Evolutionary conservation across 2,797 vertebrate species (phyloP).

Genomic region (Craterocephalus amniculus): DNA sequence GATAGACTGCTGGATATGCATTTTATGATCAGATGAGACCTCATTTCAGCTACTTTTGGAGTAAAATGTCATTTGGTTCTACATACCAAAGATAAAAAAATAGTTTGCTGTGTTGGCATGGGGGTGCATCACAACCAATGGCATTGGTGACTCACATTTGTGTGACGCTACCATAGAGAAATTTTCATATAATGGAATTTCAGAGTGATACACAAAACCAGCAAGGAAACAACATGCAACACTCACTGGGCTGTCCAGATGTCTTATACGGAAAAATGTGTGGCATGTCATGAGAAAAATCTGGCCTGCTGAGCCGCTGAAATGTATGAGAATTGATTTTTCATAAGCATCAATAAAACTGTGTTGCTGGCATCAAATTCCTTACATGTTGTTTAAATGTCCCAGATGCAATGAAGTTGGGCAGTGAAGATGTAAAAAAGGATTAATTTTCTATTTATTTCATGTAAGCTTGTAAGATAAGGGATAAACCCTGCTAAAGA

Average conservation of each 20-base stretch:
- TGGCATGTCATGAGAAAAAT: not conserved
- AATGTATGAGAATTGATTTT: not conserved
- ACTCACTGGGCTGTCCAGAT: not conserved
- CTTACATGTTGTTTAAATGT: not conserved
- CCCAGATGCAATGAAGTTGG: not conserved
- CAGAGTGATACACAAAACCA: not conserved
- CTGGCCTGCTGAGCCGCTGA: not conserved
- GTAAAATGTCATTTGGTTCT: not conserved
- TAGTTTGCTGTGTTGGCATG: too few relatives aligned
- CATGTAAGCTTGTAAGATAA: not conserved
- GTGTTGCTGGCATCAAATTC: not conserved
- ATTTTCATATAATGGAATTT: not conserved
- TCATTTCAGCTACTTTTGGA: not conserved
- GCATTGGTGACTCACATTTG: not conserved
- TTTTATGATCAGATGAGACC: not conserved
- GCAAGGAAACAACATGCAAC: not conserved
- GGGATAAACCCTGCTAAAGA: not conserved
- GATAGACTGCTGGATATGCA: not conserved
- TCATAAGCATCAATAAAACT: not conserved
- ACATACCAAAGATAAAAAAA: not conserved
- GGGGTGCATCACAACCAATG: too few relatives aligned
- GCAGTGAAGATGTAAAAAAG: not conserved
- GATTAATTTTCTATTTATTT: not conserved
- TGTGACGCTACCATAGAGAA: not conserved
- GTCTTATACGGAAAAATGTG: not conserved